Base-by-base conservation (phyloP, 2,797 vertebrate genomes). In the Microctenopoma lineatum region DNA sequence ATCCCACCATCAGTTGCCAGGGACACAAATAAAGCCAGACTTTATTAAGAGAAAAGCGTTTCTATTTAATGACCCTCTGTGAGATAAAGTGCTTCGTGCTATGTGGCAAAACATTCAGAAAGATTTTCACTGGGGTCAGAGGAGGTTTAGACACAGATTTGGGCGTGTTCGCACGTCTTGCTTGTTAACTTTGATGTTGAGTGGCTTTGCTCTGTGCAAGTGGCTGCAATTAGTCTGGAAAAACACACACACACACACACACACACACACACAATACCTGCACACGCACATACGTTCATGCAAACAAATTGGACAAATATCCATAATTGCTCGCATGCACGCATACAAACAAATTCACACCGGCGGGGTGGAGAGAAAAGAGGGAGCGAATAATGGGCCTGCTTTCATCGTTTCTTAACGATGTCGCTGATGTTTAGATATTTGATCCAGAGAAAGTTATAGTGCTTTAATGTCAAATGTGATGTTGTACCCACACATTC, bases 141-240 rank as follows among this genome's bases (percentile, higher is more conserved):
- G 42, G 41, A 44, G 73, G 66, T 71, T 80, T 71, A 47, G 48
- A 69, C 13, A 59, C 38, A 77, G 67, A 82, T 83, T 46, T 58
- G 15, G 14, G 34, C 73, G 55, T 72, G 73, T 61, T 50, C 21
- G 32, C 68, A 61, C 55, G 42, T 50, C 76, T 71, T 73, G 62
- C 79, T 79, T 84, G 72, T 86, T 77, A 89, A 82, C 73, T 81
- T 44, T 80, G 80, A 84, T 79, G 84, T 81, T 80, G 45, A 57
- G 41, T 18, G 64, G 77, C 70, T 81, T 80, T 74, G 36, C 72
- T 77, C 66, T 65, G 58, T 70, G 16, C 26, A 32, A 84, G 67
- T 73, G 80, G 75, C 79, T 87, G 84, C 80, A 88, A 85, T 91
- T 87, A 91, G 70, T 79, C 59, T 83, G 70, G 53, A 72, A 78